phyloP scores from a whole-genome alignment of 2,113 vertebrate species.

The Nesogale talazaci region DNA sequence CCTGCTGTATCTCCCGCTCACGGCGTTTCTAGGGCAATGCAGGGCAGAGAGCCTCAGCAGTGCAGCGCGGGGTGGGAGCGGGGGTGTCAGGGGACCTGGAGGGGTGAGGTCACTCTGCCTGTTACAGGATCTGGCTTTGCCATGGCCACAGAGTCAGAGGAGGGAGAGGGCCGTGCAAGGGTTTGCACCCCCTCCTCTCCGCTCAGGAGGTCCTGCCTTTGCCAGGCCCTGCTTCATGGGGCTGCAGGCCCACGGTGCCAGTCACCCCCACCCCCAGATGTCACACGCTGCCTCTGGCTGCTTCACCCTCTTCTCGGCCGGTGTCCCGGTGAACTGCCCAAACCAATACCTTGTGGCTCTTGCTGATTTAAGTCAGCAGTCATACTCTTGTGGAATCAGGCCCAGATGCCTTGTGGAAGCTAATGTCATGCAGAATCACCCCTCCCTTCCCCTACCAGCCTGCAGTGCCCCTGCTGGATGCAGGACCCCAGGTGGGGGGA shows the following conservation, averaged over 20 bases:
- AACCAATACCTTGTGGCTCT: not conserved
- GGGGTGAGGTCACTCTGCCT: no score
- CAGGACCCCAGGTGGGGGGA: not conserved
- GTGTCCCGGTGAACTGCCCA: not conserved
- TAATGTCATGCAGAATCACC: not conserved
- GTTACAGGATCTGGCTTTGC: not conserved
- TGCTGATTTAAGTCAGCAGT: not conserved
- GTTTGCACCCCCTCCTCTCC: not conserved
- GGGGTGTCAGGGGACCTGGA: no score
- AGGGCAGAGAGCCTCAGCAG: accelerated
- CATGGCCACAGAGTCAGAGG: not conserved
- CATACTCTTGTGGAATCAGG: not conserved
- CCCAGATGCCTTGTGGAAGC: not conserved
- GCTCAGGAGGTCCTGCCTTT: not conserved
- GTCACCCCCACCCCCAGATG: not conserved
- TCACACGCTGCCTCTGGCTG: not conserved
- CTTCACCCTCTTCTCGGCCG: not conserved
- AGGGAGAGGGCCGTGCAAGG: not conserved
- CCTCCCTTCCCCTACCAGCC: not conserved
- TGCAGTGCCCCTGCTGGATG: not conserved
- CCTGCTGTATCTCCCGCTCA: constrained; percentile 95
- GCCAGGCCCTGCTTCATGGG: not conserved
- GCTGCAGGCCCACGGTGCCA: not conserved
- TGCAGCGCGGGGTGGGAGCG: accelerated
- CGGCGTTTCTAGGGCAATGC: constrained; percentile 89